Percentiles rank a stretch among this genome's conserved stretches.
Evolutionary conservation across 2,113 vertebrate species (phyloP).

Genomic region (Aegotheles bennettii): DNA sequence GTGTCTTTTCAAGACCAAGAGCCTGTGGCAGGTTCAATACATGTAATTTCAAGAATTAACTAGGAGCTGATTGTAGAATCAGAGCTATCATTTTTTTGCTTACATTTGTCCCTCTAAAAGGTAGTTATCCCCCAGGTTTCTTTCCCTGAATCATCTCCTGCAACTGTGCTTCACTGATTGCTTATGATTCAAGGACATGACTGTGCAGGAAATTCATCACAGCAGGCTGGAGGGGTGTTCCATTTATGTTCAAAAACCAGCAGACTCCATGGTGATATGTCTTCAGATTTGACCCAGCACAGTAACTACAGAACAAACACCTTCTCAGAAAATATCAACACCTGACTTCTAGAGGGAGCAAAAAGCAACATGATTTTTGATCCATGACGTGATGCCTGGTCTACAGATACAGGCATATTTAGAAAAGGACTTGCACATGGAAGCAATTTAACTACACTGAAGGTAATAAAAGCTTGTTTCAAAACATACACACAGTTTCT

Average conservation of each 20-base stretch:
- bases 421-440: not conserved
- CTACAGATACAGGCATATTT: not conserved
- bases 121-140: not conserved
- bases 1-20: not conserved
- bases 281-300: not conserved
- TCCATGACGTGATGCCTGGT: not conserved
- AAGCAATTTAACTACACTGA: not conserved
- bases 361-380: constrained; percentile 8
- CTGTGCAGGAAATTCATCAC: constrained; percentile 14
- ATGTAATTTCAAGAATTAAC: not conserved
- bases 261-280: not conserved
- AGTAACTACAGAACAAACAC: not conserved
- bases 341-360: not conserved
- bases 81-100: not conserved
- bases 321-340: constrained; percentile 11
- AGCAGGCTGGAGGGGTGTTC: constrained; percentile 2
- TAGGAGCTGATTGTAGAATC: not conserved
- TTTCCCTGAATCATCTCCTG: not conserved
- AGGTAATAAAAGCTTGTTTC: not conserved
- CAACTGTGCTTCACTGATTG: not conserved
- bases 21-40: not conserved
- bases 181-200: constrained; percentile 16
- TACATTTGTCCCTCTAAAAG: constrained; percentile 13
- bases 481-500: not conserved
- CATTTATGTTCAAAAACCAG: not conserved